Evolutionary conservation across 2,888 invertebrate genomes (phyloP), one percentile per base, ranked within the genome.

Genomic region (Dryadula phaetusa): DNA sequence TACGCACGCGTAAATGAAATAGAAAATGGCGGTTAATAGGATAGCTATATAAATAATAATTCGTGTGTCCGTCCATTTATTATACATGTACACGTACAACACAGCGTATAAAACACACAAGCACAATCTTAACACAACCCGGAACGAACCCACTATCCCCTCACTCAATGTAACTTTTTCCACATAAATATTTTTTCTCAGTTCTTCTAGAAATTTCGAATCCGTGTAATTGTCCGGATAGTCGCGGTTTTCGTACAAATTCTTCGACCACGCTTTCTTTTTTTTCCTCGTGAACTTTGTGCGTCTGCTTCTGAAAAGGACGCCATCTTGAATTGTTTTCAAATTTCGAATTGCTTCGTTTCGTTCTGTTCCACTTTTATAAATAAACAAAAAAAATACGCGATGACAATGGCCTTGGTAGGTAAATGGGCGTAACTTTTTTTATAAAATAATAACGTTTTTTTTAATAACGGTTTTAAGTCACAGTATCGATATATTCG

Each of bases 171-270:
- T 94, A 63, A 97, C 95, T 80, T 96, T 95, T 81, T 96, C 94
- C 0, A 96, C 94, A 82, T 97, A 95, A 14, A 98, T 89, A 85
- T 99, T 99, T 79, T 96, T 98, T 66, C 94, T 94, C 20, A 99
- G 81, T 73, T 98, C 97, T 79, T 96, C 95, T 1, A 99, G 90
- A 84, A 99, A 99, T 53, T 96, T 95, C 25, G 94, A 93, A 82
- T 98, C 97, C 0, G 98, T 98, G 81, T 98, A 98, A 85, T 99
- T 98, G 85, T 99, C 99, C 0, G 98, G 96, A 71, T 96, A 96
- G 20, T 95, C 96, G 67, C 96, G 95, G 79, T 97, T 96, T 83
- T 97, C 96, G 80, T 98, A 99, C 18, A 99, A 89, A 79, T 98
- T 97, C 89, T 98, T 99, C 74, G 94, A 94, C 98, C 99, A 98